Evolutionary conservation across 2,113 vertebrate species (phyloP).

Genomic region (Heterotilapia buettikoferi): DNA sequence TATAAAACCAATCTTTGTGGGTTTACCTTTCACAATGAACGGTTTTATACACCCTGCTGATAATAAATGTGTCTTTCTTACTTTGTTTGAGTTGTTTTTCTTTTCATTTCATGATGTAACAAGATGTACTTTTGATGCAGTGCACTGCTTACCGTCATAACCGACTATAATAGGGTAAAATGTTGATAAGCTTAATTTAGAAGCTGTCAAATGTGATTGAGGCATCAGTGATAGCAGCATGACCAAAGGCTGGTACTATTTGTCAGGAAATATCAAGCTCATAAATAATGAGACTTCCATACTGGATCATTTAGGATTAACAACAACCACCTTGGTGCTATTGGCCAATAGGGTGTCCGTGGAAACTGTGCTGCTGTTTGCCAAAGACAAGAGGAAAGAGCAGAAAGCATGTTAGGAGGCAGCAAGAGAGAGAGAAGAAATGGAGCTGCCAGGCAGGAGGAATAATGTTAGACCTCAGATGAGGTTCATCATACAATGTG

Average conservation of each 20-base stretch:
- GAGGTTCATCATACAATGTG: background rate
- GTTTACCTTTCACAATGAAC: background rate
- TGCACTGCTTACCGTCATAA: background rate
- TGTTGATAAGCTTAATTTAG: background rate
- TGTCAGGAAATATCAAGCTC: background rate
- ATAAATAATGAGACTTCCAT: background rate
- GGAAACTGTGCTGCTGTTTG: background rate
- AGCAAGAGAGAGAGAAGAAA: background rate
- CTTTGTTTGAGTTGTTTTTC: background rate
- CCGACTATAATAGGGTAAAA: background rate
- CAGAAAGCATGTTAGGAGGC: fast-evolving
- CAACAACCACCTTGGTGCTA: background rate
- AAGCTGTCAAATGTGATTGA: background rate
- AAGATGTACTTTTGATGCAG: background rate
- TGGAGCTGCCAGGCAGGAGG: background rate
- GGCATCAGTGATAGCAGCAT: background rate
- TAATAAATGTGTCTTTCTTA: constrained; percentile 30
- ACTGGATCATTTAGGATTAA: background rate
- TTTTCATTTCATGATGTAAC: background rate
- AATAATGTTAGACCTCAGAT: background rate
- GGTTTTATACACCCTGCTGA: background rate
- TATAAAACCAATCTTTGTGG: too few species aligned
- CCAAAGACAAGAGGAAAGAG: background rate
- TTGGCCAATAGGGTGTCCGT: background rate
- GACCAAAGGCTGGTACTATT: background rate